A percentile compares a stretch with the other conserved stretches of the same genome.
Conservation (phyloP, 2,797 vertebrate genomes). For the Sciurus carolinensis region DNA sequence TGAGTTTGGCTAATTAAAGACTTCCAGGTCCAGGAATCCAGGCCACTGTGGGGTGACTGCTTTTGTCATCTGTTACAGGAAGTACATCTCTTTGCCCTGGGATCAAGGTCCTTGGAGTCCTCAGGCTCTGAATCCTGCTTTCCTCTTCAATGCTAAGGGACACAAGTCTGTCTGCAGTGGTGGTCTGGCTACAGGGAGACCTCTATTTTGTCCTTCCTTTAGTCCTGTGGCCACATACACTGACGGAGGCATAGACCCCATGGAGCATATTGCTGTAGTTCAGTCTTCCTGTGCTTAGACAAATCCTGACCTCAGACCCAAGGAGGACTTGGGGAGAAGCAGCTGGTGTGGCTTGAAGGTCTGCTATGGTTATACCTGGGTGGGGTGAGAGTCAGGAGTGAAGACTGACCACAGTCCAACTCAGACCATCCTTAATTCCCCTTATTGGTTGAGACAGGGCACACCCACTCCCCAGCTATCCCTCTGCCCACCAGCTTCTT, state of each 20-base stretch:
- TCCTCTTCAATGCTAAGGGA: background rate
- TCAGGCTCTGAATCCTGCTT: background rate
- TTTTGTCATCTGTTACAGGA: slow-evolving; percentile 34
- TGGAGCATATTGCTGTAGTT: background rate
- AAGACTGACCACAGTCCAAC: background rate
- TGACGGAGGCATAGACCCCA: background rate
- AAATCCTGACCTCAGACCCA: background rate
- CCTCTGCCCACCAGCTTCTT: background rate
- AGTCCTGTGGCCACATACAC: background rate
- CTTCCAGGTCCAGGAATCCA: slow-evolving; percentile 76
- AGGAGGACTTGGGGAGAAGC: background rate
- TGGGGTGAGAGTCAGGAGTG: background rate
- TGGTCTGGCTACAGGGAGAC: background rate
- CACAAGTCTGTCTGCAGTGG: background rate
- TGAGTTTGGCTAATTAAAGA: slow-evolving; percentile 84
- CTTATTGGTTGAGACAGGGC: background rate
- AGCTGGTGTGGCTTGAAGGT: background rate
- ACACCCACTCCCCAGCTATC: background rate
- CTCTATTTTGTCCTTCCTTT: background rate
- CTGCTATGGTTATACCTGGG: background rate
- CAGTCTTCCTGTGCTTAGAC: background rate
- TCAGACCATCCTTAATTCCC: background rate
- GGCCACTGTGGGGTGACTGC: slow-evolving; percentile 26
- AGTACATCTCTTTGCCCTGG: background rate
- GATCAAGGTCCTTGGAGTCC: background rate